Base-by-base conservation (phyloP, 2,797 vertebrate species). In the Acrossocheilus wenchowensis region DNA sequence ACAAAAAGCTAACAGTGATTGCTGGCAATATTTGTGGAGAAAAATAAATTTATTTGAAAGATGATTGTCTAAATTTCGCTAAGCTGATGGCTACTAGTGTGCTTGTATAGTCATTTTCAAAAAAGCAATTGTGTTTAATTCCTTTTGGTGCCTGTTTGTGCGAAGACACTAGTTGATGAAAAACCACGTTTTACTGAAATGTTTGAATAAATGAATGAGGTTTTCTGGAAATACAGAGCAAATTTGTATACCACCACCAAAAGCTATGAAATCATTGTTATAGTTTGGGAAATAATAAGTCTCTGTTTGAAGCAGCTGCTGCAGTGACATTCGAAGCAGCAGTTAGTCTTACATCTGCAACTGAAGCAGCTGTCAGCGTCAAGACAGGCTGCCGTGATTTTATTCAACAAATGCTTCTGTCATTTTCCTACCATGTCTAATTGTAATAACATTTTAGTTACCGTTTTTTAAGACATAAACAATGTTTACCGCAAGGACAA, bases 1-100 rank as follows among this genome's bases (percentile, higher is more conserved):
- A 36, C 34, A 19, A 36, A 4, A 68, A 10, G 66, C 97, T 98
- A 98, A 99, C 96, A 91, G 96, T 96, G 95, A 97, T 95, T 94
- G 96, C 96, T 97, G 96, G 95, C 95, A 91, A 66, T 96, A 96
- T 93, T 90, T 80, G 86, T 90, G 87, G 85, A 91, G 81, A 93
- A 94, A 73, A 92, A 95, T 95, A 93, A 93, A 89, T 89, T 89
- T 94, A 93, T 92, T 93, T 90, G 87, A 90, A 92, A 89, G 87
- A 89, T 85, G 39, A 54, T 89, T 54, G 90, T 92, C 78, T 52
- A 6, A n/a, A 69, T 80, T 83, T 88, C 39, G 68, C 45, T 50
- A n/a, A 81, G 68, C 21, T 19, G 15, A 34, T 34, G 62, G 36
- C 14, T 52, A 71, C 19, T 82, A 5, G n/a, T 57, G 52, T 39